Evolutionary conservation across 2,113 vertebrate genomes (phyloP).

Genomic region (Phycodurus eques): DNA sequence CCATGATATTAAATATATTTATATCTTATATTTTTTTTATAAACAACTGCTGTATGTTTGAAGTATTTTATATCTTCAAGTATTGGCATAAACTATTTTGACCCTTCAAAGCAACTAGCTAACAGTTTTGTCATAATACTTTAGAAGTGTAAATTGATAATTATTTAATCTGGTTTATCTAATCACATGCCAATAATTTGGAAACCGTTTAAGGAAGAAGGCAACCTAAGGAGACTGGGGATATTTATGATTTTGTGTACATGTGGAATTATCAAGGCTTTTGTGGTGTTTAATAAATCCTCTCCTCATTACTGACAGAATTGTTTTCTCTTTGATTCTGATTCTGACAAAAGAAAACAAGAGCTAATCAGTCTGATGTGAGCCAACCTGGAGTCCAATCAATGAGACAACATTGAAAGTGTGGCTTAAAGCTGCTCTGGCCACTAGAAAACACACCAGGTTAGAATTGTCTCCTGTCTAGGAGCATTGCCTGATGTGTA

Average conservation of each 20-base stretch:
- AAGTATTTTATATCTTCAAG: constrained; percentile 55
- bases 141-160: constrained; percentile 65
- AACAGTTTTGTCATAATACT: constrained; percentile 56
- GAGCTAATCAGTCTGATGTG: no score
- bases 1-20: no score
- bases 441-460: no score
- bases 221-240: constrained; percentile 54
- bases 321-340: background rate
- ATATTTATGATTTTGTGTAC: constrained; percentile 94
- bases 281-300: constrained; percentile 95
- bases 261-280: constrained; percentile 81
- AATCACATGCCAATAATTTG: constrained; percentile 34
- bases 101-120: constrained; percentile 43
- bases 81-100: constrained; percentile 43
- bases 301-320: constrained; percentile 81
- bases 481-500: no score
- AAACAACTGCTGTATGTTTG: no score
- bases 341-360: no score
- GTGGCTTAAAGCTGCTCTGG: no score
- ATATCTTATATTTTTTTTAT: no score
- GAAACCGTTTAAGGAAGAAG: constrained; percentile 47
- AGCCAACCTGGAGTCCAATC: no score
- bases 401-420: no score
- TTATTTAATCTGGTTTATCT: constrained; percentile 47
- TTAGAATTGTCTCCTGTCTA: no score